Evolutionary conservation across 2,888 invertebrate species (phyloP), one percentile per base, ranked within the genome.

Genomic region (Carcina quercana): DNA sequence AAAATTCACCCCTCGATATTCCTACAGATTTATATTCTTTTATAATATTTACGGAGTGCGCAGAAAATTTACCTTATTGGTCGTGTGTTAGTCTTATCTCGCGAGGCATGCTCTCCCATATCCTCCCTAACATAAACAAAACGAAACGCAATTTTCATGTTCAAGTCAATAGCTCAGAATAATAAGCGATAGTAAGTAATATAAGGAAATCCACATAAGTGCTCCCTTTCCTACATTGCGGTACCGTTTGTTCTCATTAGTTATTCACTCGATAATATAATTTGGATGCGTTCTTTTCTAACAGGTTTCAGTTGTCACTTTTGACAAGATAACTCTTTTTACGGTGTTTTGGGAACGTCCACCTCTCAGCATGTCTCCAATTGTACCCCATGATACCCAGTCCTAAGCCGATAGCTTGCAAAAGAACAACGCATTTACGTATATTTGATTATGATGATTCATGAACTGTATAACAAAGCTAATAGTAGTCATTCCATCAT

Each of bases 131-230:
- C 59, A 66, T 75, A 80, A 82, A 82, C 78, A 80, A 66, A 70
- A 67, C 63, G 66, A 59, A 75, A 79, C 74, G 72, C 74, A 79
- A 80, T 79, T 80, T 82, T 75, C 73, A 59, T 79, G 69, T 79
- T 78, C 66, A 68, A 78, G 69, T 80, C 80, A 79, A 82, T 80
- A 80, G 79, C 75, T 75, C 66, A 79, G 80, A 82, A 83, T 82
- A 83, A 82, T 79, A 82, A 75, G 79, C 58, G 65, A 74, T 76
- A 69, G 75, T 76, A 73, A 76, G 75, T 76, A 72, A 74, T 74
- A 74, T 79, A 70, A 65, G 68, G 65, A 72, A 70, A 73, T 75
- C 70, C 71, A 65, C 68, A 66, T 63, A 65, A 67, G 65, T 63
- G 53, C 50, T 53, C 17, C 57, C 58, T 55, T 57, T 58, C 56